Percentiles rank a stretch among this genome's conserved stretches.
These are phyloP conservation scores for Poeciliopsis presidionis DNA, from an alignment of 2,797 vertebrate genomes.

Conservation along the genomic window DNA sequence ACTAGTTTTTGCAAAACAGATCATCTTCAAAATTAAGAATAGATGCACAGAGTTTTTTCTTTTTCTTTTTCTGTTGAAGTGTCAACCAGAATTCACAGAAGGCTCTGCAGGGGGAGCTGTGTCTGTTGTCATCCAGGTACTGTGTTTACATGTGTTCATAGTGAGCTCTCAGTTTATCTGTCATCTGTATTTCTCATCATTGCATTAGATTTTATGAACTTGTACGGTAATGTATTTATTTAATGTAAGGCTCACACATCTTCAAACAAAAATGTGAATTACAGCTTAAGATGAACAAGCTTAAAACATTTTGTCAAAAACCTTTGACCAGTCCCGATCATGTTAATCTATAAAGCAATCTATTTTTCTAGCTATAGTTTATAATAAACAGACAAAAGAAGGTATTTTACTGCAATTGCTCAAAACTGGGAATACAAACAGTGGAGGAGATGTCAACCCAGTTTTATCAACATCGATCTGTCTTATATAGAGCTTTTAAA, in stretches of 20 bases:
- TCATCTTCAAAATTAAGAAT: neutral
- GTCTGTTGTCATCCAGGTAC: constrained; percentile 20
- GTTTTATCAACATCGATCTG: neutral
- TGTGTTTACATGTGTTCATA: neutral
- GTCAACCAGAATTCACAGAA: neutral
- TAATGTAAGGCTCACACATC: neutral
- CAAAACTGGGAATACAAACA: neutral
- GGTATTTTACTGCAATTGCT: neutral
- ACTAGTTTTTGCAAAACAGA: constrained; percentile 11
- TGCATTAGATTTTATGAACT: neutral
- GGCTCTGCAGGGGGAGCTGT: constrained; percentile 59
- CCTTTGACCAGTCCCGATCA: neutral
- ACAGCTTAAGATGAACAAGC: neutral
- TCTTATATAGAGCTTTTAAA: neutral
- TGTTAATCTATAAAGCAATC: neutral
- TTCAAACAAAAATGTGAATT: neutral
- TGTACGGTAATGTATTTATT: neutral
- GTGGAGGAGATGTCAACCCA: neutral
- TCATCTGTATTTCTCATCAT: neutral
- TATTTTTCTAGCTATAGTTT: neutral
- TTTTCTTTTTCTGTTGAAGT: neutral
- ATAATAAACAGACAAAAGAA: neutral
- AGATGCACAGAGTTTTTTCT: neutral
- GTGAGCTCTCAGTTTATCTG: neutral
- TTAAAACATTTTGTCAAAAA: neutral